These are phyloP conservation scores for Ramphastos sulfuratus DNA, from an alignment of 2,113 vertebrate species.

Conservation along the genomic window DNA sequence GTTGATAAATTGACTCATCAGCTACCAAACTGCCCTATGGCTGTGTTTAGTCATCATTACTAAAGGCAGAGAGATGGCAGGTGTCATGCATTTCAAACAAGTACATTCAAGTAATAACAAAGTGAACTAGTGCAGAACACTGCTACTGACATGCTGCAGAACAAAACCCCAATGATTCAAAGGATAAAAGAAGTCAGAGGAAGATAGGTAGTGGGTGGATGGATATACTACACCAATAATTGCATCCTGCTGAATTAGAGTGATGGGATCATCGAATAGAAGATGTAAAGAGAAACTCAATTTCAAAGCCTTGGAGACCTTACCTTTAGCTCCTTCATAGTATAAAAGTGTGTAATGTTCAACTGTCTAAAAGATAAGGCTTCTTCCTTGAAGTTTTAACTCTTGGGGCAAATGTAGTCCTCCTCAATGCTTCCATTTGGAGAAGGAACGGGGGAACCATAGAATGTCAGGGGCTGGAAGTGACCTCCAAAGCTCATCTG, in stretches of 20 bases:
- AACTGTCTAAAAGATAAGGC: background rate
- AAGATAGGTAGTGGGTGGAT: background rate
- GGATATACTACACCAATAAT: background rate
- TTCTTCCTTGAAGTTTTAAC: background rate
- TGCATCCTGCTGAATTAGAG: background rate
- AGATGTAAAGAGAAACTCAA: background rate
- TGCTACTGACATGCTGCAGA: background rate
- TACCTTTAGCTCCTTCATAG: background rate
- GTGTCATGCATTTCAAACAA: background rate
- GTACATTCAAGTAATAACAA: background rate
- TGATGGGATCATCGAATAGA: background rate
- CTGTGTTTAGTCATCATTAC: slow-evolving; percentile 1
- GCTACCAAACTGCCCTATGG: slow-evolving; percentile 2
- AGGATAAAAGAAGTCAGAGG: background rate
- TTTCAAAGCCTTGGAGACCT: background rate
- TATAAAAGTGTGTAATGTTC: background rate
- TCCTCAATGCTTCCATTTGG: background rate
- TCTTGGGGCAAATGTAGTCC: background rate
- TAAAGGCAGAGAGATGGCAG: background rate
- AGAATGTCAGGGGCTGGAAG: too few species aligned
- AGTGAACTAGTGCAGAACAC: background rate
- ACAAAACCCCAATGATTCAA: background rate
- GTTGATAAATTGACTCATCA: slow-evolving; percentile 26
- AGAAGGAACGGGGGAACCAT: background rate
- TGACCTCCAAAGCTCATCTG: too few species aligned